Conservation (phyloP, 2,113 vertebrate genomes). For the Trochalopteron elliotii region DNA sequence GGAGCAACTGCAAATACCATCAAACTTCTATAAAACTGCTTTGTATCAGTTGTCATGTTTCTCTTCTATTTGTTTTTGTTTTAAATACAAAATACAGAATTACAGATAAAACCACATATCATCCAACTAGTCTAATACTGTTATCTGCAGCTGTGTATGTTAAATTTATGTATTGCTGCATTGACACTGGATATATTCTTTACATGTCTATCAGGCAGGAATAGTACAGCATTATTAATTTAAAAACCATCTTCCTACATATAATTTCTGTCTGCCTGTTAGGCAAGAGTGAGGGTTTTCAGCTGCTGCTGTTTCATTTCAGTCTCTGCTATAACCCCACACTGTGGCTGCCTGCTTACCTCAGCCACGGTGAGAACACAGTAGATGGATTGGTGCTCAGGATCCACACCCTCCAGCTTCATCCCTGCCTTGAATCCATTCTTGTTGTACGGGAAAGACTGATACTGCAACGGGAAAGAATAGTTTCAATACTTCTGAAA, state of each 20-base stretch:
- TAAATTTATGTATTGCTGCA: not conserved
- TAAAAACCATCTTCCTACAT: not conserved
- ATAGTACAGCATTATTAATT: not conserved
- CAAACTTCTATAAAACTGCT: not conserved
- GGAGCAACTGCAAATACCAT: not conserved
- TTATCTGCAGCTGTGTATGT: not conserved
- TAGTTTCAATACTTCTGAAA: not conserved
- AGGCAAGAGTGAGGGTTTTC: not conserved
- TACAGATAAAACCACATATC: not conserved
- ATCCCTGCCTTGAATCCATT: conserved; percentile 96
- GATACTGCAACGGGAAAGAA: conserved; percentile 80
- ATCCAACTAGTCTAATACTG: not conserved
- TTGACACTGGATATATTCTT: not conserved
- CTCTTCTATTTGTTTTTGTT: not conserved
- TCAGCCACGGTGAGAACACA: conserved; percentile 93
- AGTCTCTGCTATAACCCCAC: not conserved
- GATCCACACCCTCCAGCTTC: conserved; percentile 96
- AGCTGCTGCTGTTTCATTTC: not conserved
- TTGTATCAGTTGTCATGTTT: not conserved
- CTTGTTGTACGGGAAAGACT: conserved; percentile 93
- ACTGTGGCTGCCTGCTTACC: conserved; percentile 61
- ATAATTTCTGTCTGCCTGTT: not conserved
- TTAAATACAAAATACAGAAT: not conserved
- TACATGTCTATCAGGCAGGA: not conserved
- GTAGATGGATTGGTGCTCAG: conserved; percentile 91